These are phyloP conservation scores for Plutella xylostella DNA, from an alignment of 2,888 invertebrate genomes.

Conservation along the genomic window DNA sequence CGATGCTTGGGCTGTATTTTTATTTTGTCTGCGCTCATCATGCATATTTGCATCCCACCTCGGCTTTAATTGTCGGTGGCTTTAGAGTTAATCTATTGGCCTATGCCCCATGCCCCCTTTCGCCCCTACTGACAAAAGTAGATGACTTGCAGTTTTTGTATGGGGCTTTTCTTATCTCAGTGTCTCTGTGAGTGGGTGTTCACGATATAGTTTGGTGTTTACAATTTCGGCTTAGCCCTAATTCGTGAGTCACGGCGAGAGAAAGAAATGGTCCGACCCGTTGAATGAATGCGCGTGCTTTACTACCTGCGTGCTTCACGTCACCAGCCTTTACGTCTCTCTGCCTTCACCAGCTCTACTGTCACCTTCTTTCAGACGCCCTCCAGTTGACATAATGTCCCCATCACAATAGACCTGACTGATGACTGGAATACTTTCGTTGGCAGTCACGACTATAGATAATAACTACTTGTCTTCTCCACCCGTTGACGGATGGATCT, in stretches of 20 bases:
- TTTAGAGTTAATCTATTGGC: too few relatives aligned
- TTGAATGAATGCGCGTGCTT: conserved; percentile 58
- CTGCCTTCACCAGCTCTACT: too few relatives aligned
- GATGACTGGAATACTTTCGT: conserved; percentile 26
- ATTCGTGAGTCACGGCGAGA: conserved; percentile 67
- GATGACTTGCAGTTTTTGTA: too few relatives aligned
- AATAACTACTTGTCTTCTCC: conserved; percentile 23
- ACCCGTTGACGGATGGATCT: conserved; percentile 31
- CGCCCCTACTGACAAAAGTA: too few relatives aligned
- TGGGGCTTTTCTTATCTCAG: not conserved
- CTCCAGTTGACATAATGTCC: conserved; percentile 23
- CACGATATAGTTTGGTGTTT: conserved; percentile 57
- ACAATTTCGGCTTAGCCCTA: conserved; percentile 58
- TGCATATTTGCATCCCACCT: too few relatives aligned
- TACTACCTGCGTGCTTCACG: conserved; percentile 41
- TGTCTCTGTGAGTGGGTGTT: conserved; percentile 32
- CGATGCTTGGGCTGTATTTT: too few relatives aligned
- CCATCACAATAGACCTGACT: conserved; percentile 18
- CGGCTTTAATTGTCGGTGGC: too few relatives aligned
- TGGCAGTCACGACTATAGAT: conserved; percentile 28
- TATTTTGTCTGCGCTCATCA: too few relatives aligned
- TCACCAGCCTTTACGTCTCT: conserved; percentile 18
- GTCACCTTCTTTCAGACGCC: too few relatives aligned
- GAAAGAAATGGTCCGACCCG: conserved; percentile 49
- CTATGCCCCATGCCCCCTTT: too few relatives aligned